These are phyloP conservation scores for Delichon dasypus DNA, from an alignment of 2,797 vertebrate species.

Conservation along the genomic window DNA sequence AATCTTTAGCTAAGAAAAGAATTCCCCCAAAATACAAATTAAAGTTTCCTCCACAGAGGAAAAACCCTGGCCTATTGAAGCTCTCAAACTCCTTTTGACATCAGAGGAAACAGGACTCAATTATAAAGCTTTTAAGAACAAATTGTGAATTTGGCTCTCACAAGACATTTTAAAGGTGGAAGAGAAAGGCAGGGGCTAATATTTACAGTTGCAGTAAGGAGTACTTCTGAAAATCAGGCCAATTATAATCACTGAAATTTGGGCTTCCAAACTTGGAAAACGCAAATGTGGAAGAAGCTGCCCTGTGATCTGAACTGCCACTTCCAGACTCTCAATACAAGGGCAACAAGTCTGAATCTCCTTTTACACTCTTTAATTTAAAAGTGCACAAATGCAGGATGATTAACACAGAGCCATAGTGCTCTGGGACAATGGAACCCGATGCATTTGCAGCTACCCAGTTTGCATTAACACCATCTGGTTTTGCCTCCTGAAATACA, in stretches of 20 bases:
- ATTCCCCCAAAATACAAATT: neutral
- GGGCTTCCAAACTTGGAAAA: neutral
- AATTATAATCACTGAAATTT: neutral
- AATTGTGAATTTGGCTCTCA: neutral
- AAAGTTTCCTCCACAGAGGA: neutral
- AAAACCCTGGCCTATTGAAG: neutral
- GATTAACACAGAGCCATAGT: neutral
- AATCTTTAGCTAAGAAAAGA: neutral
- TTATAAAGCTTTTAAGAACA: neutral
- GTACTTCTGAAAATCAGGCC: neutral
- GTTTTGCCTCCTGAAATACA: neutral
- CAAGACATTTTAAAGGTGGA: neutral
- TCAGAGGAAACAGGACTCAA: neutral
- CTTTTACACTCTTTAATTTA: neutral
- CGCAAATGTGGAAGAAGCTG: neutral
- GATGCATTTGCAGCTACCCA: neutral
- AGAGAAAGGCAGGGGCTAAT: neutral
- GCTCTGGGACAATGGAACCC: neutral
- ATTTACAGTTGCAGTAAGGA: neutral
- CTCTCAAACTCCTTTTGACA: neutral
- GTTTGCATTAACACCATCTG: neutral
- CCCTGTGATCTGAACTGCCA: neutral
- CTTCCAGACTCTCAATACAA: neutral
- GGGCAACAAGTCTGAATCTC: neutral
- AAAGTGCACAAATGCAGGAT: neutral